Evolutionary conservation across 2,797 vertebrate species (phyloP).

Genomic region (Crenuchus spilurus): DNA sequence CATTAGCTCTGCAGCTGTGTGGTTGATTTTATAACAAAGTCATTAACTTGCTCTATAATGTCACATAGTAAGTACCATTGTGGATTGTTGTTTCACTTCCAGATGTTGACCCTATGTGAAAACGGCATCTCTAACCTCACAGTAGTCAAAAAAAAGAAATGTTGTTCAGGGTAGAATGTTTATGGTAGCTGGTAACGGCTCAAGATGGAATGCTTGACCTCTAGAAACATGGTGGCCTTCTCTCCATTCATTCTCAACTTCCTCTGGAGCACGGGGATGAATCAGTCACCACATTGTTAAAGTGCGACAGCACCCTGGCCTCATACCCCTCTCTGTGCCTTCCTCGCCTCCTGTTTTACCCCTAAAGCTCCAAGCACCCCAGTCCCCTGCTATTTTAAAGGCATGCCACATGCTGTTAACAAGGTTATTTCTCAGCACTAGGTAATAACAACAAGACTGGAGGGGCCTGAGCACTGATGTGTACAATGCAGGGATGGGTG

Average conservation of each 20-base stretch:
- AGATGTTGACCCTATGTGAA: conserved; percentile 9
- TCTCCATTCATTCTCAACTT: conserved; percentile 27
- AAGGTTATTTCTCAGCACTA: conserved; percentile 31
- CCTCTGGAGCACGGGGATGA: conserved; percentile 15
- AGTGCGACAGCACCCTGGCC: conserved; percentile 22
- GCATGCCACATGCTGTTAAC: conserved; percentile 25
- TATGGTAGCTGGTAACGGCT: conserved; percentile 12
- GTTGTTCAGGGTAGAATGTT: conserved; percentile 31
- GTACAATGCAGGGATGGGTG: too few relatives aligned
- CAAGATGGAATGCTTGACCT: conserved; percentile 20
- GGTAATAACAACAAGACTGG: background rate
- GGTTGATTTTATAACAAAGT: conserved; percentile 39
- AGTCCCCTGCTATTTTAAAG: conserved; percentile 36
- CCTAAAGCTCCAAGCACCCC: background rate
- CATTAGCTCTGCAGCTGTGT: conserved; percentile 28
- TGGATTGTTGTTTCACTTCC: background rate
- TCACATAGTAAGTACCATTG: background rate
- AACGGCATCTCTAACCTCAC: background rate
- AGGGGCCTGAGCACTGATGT: too few relatives aligned
- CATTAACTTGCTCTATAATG: conserved; percentile 46
- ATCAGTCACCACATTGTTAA: conserved; percentile 34
- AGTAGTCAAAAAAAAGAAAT: background rate
- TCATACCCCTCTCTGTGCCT: background rate
- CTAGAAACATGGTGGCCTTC: conserved; percentile 16
- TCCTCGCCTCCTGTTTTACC: background rate